Evolutionary conservation across 2,888 invertebrate species (phyloP).

Genomic region (Heliothis peltigera): DNA sequence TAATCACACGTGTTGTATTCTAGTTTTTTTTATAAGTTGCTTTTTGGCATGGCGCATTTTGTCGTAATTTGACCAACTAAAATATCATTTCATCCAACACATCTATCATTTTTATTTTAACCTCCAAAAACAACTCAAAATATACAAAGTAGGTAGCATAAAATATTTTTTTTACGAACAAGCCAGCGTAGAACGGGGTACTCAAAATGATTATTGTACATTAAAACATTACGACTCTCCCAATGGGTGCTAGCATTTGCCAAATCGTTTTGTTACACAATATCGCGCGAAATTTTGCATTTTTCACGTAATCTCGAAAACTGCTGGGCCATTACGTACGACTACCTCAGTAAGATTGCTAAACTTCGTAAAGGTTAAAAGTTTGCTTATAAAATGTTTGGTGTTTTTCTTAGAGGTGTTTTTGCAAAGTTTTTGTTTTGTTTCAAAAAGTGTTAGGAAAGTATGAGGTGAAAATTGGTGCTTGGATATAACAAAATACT

Average conservation of each 20-base stretch:
- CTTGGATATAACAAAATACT: background rate
- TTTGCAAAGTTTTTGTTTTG: conserved; percentile 9
- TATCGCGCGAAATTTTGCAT: conserved; percentile 42
- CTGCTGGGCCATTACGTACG: conserved; percentile 43
- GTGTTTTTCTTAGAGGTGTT: conserved; percentile 8
- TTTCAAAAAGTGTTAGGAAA: conserved; percentile 3
- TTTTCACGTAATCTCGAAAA: conserved; percentile 48
- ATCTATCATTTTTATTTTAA: conserved; percentile 36
- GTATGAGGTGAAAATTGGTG: background rate
- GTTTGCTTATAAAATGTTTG: conserved; percentile 22
- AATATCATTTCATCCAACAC: conserved; percentile 11
- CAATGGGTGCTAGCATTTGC: conserved; percentile 40
- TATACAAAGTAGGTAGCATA: conserved; percentile 35
- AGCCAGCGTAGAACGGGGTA: conserved; percentile 31
- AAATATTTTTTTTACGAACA: conserved; percentile 43
- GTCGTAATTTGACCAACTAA: background rate
- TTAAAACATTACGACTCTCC: conserved; percentile 45
- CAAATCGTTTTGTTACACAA: conserved; percentile 41
- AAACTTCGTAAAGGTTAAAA: conserved; percentile 39
- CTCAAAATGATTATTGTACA: conserved; percentile 47
- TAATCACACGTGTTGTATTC: too few relatives aligned
- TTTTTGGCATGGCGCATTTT: background rate
- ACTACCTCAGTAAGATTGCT: conserved; percentile 47
- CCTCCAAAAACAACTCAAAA: conserved; percentile 11
- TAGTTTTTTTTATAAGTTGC: background rate